These are phyloP conservation scores for Amorpha juglandis DNA, from an alignment of 2,888 invertebrate species.

Conservation along the genomic window DNA sequence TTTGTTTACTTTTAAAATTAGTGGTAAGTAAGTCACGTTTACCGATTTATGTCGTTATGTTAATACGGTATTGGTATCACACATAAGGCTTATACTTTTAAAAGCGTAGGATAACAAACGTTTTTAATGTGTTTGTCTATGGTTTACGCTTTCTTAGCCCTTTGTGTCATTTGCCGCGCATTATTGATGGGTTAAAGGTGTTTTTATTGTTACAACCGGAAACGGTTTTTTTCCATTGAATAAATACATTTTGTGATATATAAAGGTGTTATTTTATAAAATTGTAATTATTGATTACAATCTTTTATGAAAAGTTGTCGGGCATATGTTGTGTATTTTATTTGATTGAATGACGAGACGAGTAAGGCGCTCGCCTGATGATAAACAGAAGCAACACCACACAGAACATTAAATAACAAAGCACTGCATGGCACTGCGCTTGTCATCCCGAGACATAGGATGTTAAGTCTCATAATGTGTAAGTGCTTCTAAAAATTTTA, in stretches of 20 bases:
- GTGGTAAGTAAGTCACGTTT: constrained; percentile 66
- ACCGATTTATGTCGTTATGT: constrained; percentile 69
- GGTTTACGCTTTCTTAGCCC: constrained; percentile 4
- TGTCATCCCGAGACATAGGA: too few species aligned
- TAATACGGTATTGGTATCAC: constrained; percentile 69
- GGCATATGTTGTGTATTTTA: too few species aligned
- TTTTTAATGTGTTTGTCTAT: constrained; percentile 14
- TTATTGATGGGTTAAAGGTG: neutral
- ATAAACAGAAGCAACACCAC: too few species aligned
- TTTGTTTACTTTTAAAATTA: constrained; percentile 82
- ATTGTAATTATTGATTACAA: neutral
- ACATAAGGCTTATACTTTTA: constrained; percentile 50
- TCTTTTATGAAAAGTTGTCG: too few species aligned
- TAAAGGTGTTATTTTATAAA: constrained; percentile 1
- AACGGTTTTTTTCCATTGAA: neutral
- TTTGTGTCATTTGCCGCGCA: constrained; percentile 1
- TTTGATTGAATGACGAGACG: too few species aligned
- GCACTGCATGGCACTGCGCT: too few species aligned
- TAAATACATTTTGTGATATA: neutral
- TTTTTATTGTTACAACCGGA: neutral
- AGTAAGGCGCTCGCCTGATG: too few species aligned
- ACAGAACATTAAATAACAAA: too few species aligned
- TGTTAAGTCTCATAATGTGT: too few species aligned
- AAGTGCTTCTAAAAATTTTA: too few species aligned
- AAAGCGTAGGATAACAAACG: constrained; percentile 36